Base-by-base conservation (phyloP, 2,888 invertebrate genomes). In the Automeris io region DNA sequence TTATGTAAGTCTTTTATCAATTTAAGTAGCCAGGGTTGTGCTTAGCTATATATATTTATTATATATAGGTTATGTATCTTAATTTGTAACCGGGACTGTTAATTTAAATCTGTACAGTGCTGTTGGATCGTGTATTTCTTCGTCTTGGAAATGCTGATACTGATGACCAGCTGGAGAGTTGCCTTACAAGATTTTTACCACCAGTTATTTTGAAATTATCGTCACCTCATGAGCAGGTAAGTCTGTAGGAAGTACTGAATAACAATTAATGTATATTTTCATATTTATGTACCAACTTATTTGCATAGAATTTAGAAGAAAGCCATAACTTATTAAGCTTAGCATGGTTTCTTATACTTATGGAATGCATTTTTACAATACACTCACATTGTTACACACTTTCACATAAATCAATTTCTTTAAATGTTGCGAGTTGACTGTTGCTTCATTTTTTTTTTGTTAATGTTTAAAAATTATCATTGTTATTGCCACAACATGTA, bases 151-250 rank as follows among this genome's bases (percentile, higher is more conserved):
- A 93, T 57, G 94, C 96, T 1, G 95, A 97, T 52, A 92, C 92
- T 4, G 97, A 98, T 82, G 95, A 96, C 39, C 94, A 96, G 65
- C 86, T 97, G 39, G 93, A 97, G 75, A 90, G 90, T 60, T 91
- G 93, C 40, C 90, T 97, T 18, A 90, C 87, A 39, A 70, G 95
- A 68, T 97, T 97, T 72, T 76, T 98, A 38, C 91, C 95, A 18
- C 96, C 97, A 11, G 95, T 97, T 39, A 89, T 97, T 45, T 87
- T 96, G n/a, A 97, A 97, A 81, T 87, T 98, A 35, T 93, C 95
- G 31, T 96, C 96, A 13, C 90, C 92, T 29, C 91, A 95, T 76
- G 96, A 96, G 72, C 92, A 91, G 63, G 96, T 97, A 33, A 40
- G 42, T 31, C 18, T 23, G 12, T 23, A 23, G n/a, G 23, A 3